A percentile compares a stretch with the other conserved stretches of the same genome.
phyloP scores from a whole-genome alignment of 2,888 invertebrate species.

The Dicranocentrus wangi region DNA sequence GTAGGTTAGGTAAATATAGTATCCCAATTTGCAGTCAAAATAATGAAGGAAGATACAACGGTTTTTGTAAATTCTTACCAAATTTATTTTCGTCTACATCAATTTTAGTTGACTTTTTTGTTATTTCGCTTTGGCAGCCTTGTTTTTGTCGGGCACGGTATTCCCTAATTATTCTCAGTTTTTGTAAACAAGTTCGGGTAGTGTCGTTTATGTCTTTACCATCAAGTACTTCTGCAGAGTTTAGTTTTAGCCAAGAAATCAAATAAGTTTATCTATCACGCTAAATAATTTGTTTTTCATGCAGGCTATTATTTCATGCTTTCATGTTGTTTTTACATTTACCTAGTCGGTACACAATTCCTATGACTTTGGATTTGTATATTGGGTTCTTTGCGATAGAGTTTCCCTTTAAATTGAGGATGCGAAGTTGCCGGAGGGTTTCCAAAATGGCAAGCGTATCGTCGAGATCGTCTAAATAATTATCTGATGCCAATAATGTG shows the following conservation, averaged over 20 bases:
- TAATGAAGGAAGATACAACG: too few relatives aligned
- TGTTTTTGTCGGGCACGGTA: constrained; percentile 28
- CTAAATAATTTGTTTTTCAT: not conserved
- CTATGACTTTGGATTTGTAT: constrained; percentile 74
- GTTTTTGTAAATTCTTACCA: too few relatives aligned
- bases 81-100: not conserved
- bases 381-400: constrained; percentile 80
- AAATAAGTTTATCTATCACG: not conserved
- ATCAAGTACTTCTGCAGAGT: constrained; percentile 78
- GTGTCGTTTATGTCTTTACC: constrained; percentile 78
- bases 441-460: constrained; percentile 77
- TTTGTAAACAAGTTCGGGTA: constrained; percentile 80
- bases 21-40: too few relatives aligned
- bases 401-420: constrained; percentile 80
- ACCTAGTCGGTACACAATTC: constrained; percentile 65
- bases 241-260: too few relatives aligned
- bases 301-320: not conserved
- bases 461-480: constrained; percentile 77
- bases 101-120: not conserved
- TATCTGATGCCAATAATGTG: constrained; percentile 62
- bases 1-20: too few relatives aligned
- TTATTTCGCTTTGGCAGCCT: too few relatives aligned
- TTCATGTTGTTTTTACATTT: not conserved
- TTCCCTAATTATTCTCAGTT: constrained; percentile 75
- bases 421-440: constrained; percentile 78